phyloP scores from a whole-genome alignment of 2,888 invertebrate species.

The Sinotaia quadrata region DNA sequence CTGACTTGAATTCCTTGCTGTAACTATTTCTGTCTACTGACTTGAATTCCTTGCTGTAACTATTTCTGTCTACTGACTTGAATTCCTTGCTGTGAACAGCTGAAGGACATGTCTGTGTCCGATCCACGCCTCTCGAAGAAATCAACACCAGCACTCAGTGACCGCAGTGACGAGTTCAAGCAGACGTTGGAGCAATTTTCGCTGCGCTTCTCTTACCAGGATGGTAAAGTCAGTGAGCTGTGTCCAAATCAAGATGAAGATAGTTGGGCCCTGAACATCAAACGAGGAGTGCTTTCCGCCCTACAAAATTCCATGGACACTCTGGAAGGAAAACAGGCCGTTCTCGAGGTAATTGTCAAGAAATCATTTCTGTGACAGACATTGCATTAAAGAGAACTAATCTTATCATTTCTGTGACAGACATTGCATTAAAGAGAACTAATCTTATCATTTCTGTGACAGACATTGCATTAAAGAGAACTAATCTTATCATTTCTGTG shows the following conservation, averaged over 20 bases:
- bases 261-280: conserved; percentile 88
- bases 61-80: too few species aligned
- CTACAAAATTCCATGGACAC: conserved; percentile 90
- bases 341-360: conserved; percentile 57
- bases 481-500: too few species aligned
- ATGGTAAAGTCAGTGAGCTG: conserved; percentile 84
- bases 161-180: conserved; percentile 44
- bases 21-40: too few species aligned
- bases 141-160: background rate
- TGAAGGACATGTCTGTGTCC: background rate
- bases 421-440: too few species aligned
- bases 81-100: background rate
- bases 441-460: too few species aligned
- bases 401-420: too few species aligned
- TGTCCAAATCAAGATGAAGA: conserved; percentile 87
- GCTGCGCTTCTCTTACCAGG: conserved; percentile 84
- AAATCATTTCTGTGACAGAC: too few species aligned
- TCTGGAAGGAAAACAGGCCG: conserved; percentile 79
- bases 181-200: conserved; percentile 80
- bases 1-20: too few species aligned
- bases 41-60: too few species aligned
- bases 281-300: conserved; percentile 89
- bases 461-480: too few species aligned
- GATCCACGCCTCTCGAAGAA: background rate
- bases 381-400: too few species aligned